Evolutionary conservation across 2,888 invertebrate species (phyloP), one percentile per base, ranked within the genome.

Genomic region (Microdon myrmicae): DNA sequence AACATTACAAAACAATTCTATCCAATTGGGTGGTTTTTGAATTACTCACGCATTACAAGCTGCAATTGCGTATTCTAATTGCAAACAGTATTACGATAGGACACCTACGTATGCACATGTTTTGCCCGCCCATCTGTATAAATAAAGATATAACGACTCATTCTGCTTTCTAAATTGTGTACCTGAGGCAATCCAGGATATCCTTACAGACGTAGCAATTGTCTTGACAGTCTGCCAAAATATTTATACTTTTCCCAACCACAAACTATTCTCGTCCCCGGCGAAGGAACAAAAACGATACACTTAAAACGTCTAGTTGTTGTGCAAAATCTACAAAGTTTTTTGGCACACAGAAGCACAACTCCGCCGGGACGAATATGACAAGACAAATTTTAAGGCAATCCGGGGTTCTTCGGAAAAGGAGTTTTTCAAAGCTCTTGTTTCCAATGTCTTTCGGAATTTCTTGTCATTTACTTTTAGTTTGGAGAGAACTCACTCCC

Each of bases 141-240:
- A 44, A 41, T n/a, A n/a, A 61, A 45, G 51, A 51, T 47, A 13
- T 34, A 51, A 64, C 41, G 45, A 49, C 35, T 23, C 41, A 51
- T 45, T 55, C 49, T 55, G 43, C 58, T 47, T 58, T 14, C 45
- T 23, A n/a, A 16, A 19, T 32, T 14, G 49, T 20, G 12, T 49
- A 58, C 14, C n/a, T 29, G 8, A 29, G 49, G 35, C 49, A 12
- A 37, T 38, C 3, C 13, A 1, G 29, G 26, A 19, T 20, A 16
- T 28, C 26, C 34, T 35, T 39, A 9, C 2, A 4, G 10, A 2
- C 29, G 16, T 47, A 43, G 32, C 39, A 14, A 38, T 29, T 25
- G 47, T 32, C 43, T 47, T 37, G 47, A 64, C 51, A 53, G 51
- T 58, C 22, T 64, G 58, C 58, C 58, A 64, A 44, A n/a, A n/a